Percentiles rank a stretch among this genome's conserved stretches.
Evolutionary conservation across 1,140 invertebrate species (phyloP).

Genomic region (Formica exsecta): DNA sequence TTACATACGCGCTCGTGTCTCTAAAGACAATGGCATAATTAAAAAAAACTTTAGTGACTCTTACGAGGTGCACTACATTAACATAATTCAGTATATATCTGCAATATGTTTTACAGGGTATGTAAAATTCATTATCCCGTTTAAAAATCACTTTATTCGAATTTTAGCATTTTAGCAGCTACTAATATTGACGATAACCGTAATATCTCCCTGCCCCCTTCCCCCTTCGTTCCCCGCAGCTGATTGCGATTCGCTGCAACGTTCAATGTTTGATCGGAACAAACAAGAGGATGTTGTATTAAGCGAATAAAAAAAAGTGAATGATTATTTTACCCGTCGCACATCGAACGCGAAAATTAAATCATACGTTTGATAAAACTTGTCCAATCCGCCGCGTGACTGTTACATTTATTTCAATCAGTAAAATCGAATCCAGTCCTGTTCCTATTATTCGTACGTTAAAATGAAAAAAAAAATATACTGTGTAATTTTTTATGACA

Average conservation of each 20-base stretch:
- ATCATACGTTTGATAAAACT: slow-evolving; percentile 20
- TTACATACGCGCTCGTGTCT: slow-evolving; percentile 22
- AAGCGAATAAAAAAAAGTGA: slow-evolving; percentile 43
- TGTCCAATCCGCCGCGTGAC: background rate
- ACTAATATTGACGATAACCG: slow-evolving; percentile 51
- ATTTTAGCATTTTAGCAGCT: slow-evolving; percentile 49
- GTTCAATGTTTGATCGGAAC: slow-evolving; percentile 54
- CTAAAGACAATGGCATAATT: slow-evolving; percentile 51
- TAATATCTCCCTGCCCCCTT: slow-evolving; percentile 36
- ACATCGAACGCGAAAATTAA: slow-evolving; percentile 14
- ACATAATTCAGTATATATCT: slow-evolving; percentile 26
- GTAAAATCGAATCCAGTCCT: background rate
- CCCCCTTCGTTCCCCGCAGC: background rate
- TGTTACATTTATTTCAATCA: slow-evolving; percentile 33
- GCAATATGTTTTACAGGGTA: slow-evolving; percentile 25
- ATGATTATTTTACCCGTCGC: slow-evolving; percentile 42
- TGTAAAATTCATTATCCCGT: slow-evolving; percentile 47
- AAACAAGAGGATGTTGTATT: slow-evolving; percentile 44
- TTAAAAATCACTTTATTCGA: slow-evolving; percentile 48
- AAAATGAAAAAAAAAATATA: background rate
- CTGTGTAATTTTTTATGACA: background rate
- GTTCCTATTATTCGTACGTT: background rate
- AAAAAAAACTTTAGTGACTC: slow-evolving; percentile 49
- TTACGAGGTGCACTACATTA: slow-evolving; percentile 1
- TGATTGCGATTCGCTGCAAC: slow-evolving; percentile 47